Evolutionary conservation across 2,888 invertebrate species (phyloP), one percentile per base, ranked within the genome.

Genomic region (Hybos culiciformis): DNA sequence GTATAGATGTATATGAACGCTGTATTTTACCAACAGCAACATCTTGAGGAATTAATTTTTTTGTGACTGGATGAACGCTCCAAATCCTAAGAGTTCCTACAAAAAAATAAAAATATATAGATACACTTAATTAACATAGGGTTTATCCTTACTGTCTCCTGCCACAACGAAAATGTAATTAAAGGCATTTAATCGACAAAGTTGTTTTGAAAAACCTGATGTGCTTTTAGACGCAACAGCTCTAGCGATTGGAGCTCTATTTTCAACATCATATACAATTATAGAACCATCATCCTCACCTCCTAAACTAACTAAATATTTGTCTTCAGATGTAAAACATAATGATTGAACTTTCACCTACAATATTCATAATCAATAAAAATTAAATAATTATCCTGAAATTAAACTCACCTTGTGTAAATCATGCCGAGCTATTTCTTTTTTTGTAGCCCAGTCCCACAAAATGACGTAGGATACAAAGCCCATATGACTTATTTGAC

Each of bases 251-350:
- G 83, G 76, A 0, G 70, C 62, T 18, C 67, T 71, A 26, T 4
- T 72, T 29, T 69, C 65, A 49, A 90, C 73, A 60, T 91, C 82
- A 79, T 85, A 93, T 2, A 93, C 77, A 34, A 91, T 80, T 29
- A 92, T 75, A 50, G 82, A 80, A 26, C 88, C 87, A 62, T 92
- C 92, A 63, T 93, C 93, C 46, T 83, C 75, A 0, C 93, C 93
- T 1, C 93, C 93, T 31, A 92, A 71, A 1, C 88, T 85, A 26
- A 88, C 75, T 53, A 93, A 70, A 62, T 81, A 91, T 41, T 76
- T 75, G 53, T 86, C 87, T 61, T 83, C 79, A 4, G 78, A 72
- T 0, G 88, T 80, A 61, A 94, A 92, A 7, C 77, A 73, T n/a
- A 93, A 69, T 0, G 83, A 77, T 68, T 91, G 83, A 1, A 93